Evolutionary conservation across 2,888 invertebrate genomes (phyloP).

Genomic region (Sesia bembeciformis): DNA sequence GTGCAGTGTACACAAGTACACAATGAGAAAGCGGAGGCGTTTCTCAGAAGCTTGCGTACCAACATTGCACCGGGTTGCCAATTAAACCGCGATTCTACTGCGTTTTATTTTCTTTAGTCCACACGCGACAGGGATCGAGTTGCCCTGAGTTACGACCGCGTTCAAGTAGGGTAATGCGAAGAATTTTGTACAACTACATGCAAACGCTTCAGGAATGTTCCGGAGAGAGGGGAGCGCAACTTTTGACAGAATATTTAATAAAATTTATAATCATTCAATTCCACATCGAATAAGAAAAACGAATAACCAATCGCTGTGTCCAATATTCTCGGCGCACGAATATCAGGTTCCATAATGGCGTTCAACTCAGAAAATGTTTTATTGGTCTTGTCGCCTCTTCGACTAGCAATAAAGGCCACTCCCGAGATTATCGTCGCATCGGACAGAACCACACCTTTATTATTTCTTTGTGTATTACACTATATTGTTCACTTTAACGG

Average conservation of each 20-base stretch:
- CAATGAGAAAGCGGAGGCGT: conserved; percentile 17
- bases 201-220: no score
- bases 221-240: no score
- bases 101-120: conserved; percentile 35
- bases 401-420: conserved; percentile 25
- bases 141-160: conserved; percentile 20
- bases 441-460: conserved; percentile 26
- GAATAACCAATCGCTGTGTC: conserved; percentile 12
- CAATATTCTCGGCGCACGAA: conserved; percentile 25
- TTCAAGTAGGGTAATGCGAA: neutral
- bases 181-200: no score
- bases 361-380: conserved; percentile 34
- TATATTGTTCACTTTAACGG: conserved; percentile 7
- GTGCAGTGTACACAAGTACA: conserved; percentile 14
- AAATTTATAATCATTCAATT: no score
- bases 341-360: conserved; percentile 42
- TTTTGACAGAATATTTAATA: no score
- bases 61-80: conserved; percentile 34
- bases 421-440: conserved; percentile 24
- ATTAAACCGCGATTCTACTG: conserved; percentile 36
- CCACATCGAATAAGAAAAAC: no score
- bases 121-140: conserved; percentile 28
- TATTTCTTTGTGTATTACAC: conserved; percentile 27
- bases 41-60: conserved; percentile 35
- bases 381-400: conserved; percentile 26